phyloP scores from a whole-genome alignment of 2,113 vertebrate species.

The Cyphomyrus discorhynchus region DNA sequence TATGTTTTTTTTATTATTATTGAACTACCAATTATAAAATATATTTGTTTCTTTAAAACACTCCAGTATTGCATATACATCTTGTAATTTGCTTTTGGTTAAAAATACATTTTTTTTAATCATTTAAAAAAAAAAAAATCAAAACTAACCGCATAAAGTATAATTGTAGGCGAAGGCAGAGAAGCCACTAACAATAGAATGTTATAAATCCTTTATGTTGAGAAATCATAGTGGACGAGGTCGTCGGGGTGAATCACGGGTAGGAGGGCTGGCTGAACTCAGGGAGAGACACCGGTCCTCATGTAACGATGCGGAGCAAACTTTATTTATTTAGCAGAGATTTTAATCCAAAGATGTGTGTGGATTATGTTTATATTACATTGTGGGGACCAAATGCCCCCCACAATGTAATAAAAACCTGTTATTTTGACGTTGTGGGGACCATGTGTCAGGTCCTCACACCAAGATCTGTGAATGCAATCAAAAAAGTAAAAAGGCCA shows the following conservation, averaged over 20 bases:
- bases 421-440: no score
- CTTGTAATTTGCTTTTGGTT: background rate
- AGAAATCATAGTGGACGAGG: background rate
- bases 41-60: background rate
- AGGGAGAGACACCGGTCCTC: background rate
- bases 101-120: background rate
- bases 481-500: no score
- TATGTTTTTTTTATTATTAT: background rate
- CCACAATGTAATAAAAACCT: no score
- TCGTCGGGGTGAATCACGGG: background rate
- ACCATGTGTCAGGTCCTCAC: no score
- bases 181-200: background rate
- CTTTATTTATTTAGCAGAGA: background rate
- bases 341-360: background rate
- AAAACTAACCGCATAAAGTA: background rate
- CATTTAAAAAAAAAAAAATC: background rate
- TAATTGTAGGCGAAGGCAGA: background rate
- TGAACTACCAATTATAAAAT: background rate
- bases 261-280: background rate
- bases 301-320: background rate
- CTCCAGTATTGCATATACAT: background rate
- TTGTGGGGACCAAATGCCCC: no score
- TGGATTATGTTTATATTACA: background rate
- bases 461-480: no score
- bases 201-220: background rate